Evolutionary conservation across 2,113 vertebrate genomes (phyloP).

Genomic region (Cheilinus undulatus): DNA sequence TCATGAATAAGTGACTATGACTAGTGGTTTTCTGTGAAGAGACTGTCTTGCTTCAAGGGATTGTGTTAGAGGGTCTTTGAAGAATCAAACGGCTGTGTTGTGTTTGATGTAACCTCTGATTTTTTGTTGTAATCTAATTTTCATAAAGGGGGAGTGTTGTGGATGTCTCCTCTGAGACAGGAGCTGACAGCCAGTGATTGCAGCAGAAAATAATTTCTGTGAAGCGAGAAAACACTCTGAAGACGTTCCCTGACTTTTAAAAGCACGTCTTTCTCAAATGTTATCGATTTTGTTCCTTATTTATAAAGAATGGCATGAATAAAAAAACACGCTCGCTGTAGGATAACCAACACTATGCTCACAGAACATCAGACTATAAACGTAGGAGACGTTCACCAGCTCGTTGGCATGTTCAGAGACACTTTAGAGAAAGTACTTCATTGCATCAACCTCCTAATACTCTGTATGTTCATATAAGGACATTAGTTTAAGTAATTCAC

Average conservation of each 20-base stretch:
- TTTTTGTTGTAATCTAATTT: slow-evolving; percentile 67
- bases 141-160: slow-evolving; percentile 55
- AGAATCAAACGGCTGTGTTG: slow-evolving; percentile 64
- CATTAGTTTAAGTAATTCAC: no score
- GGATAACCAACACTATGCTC: background rate
- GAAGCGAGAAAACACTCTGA: background rate
- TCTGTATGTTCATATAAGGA: no score
- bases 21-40: slow-evolving; percentile 50
- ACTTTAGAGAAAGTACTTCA: no score
- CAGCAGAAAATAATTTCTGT: slow-evolving; percentile 24
- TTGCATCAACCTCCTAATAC: no score
- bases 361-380: no score
- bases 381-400: background rate
- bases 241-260: background rate
- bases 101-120: slow-evolving; percentile 71
- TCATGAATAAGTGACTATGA: slow-evolving; percentile 72
- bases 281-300: background rate
- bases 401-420: background rate
- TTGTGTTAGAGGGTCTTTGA: slow-evolving; percentile 52
- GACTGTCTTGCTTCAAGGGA: slow-evolving; percentile 55
- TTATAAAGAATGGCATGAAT: background rate
- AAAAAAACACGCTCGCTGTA: background rate
- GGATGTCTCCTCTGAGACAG: slow-evolving; percentile 40
- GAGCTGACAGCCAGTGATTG: slow-evolving; percentile 50
- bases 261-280: background rate